A percentile compares a stretch with the other conserved stretches of the same genome.
These are phyloP conservation scores for Zygothrica quintamaculata DNA, from an alignment of 2,888 invertebrate species.

Conservation along the genomic window DNA sequence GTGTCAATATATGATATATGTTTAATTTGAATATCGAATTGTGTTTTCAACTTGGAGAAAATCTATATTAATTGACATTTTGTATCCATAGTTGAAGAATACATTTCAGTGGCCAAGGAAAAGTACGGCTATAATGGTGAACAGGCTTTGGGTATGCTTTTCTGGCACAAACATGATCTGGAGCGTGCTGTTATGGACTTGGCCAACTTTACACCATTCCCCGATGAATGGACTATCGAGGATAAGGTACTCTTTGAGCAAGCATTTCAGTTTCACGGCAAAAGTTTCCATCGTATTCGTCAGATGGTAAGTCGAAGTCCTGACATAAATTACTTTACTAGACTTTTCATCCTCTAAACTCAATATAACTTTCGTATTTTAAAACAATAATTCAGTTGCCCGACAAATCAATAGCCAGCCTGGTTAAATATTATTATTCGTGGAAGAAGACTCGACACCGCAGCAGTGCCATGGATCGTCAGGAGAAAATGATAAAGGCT, in stretches of 20 bases:
- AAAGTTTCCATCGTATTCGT: conserved; percentile 97
- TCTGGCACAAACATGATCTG: conserved; percentile 99
- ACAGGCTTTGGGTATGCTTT: conserved; percentile 98
- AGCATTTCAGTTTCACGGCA: conserved; percentile 99
- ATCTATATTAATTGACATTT: too few relatives aligned
- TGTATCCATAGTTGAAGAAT: conserved; percentile 94
- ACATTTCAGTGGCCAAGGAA: conserved; percentile 96
- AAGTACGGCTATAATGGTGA: conserved; percentile 99
- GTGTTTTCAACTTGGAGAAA: too few relatives aligned
- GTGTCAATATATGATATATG: too few relatives aligned
- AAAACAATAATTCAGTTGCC: too few relatives aligned
- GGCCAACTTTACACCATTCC: conserved; percentile 98
- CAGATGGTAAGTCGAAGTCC: conserved; percentile 97
- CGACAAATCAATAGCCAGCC: conserved; percentile 97
- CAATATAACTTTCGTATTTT: too few relatives aligned
- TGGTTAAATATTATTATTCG: conserved; percentile 98
- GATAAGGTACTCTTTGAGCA: conserved; percentile 99
- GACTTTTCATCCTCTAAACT: neutral
- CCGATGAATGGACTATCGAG: conserved; percentile 99
- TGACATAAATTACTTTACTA: too few relatives aligned
- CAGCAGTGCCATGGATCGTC: conserved; percentile 97
- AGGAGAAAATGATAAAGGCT: conserved; percentile 86
- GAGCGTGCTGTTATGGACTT: conserved; percentile 96
- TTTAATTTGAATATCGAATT: too few relatives aligned
- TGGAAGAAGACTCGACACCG: conserved; percentile 98